A percentile compares a stretch with the other conserved stretches of the same genome.
phyloP scores from a whole-genome alignment of 2,888 invertebrate genomes.

The Gonocerus acuteangulatus region DNA sequence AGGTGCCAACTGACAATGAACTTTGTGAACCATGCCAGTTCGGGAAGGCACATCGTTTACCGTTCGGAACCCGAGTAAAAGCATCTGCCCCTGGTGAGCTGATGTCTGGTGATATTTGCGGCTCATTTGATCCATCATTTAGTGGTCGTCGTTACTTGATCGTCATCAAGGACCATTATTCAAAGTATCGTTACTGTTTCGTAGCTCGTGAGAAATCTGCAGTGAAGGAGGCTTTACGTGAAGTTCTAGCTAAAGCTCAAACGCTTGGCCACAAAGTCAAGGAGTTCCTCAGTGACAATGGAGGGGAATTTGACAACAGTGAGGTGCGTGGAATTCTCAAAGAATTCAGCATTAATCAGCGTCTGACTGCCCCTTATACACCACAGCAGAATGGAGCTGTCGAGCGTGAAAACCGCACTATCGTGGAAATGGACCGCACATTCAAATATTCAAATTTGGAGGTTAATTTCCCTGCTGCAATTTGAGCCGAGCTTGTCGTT shows the following conservation, averaged over 20 bases:
- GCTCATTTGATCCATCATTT: slow-evolving; percentile 34
- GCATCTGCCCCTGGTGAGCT: slow-evolving; percentile 37
- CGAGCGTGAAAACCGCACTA: slow-evolving; percentile 34
- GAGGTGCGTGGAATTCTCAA: slow-evolving; percentile 30
- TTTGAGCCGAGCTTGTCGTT: slow-evolving; percentile 32
- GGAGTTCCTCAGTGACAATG: slow-evolving; percentile 1
- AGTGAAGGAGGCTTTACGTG: too few relatives aligned
- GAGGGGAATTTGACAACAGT: slow-evolving; percentile 24
- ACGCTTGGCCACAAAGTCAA: background rate
- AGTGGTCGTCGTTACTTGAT: slow-evolving; percentile 23
- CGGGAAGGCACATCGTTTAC: slow-evolving; percentile 38
- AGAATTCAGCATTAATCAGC: slow-evolving; percentile 29
- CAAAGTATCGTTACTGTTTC: background rate
- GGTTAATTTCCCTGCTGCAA: slow-evolving; percentile 28
- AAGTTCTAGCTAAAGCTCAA: too few relatives aligned
- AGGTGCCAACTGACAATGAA: slow-evolving; percentile 34
- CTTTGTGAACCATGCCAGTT: slow-evolving; percentile 38
- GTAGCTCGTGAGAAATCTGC: slow-evolving; percentile 16
- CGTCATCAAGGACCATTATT: slow-evolving; percentile 14
- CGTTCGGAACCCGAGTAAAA: slow-evolving; percentile 33
- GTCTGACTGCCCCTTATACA: slow-evolving; percentile 31
- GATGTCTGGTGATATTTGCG: slow-evolving; percentile 38
- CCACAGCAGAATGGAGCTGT: slow-evolving; percentile 33
- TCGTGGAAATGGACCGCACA: slow-evolving; percentile 34
- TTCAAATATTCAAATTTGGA: slow-evolving; percentile 32